A percentile compares a stretch with the other conserved stretches of the same genome.
These are phyloP conservation scores for Lymantria dispar DNA, from an alignment of 2,888 invertebrate genomes.

Conservation along the genomic window DNA sequence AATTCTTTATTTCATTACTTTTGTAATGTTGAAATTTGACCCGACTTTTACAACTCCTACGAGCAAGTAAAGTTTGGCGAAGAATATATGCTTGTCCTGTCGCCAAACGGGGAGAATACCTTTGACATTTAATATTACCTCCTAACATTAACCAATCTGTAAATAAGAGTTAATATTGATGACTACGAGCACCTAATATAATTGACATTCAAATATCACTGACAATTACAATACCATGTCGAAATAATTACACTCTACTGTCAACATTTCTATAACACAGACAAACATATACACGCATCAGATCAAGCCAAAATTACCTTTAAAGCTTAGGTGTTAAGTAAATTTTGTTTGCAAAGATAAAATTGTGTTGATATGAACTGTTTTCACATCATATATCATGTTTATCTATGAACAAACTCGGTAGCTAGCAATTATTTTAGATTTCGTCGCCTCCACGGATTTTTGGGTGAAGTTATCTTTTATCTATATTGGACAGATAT, in stretches of 20 bases:
- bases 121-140: too few relatives aligned
- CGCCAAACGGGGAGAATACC: too few relatives aligned
- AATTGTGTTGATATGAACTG: conserved; percentile 26
- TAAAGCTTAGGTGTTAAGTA: not conserved
- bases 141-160: too few relatives aligned
- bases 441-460: conserved; percentile 45
- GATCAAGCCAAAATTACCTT: not conserved
- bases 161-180: conserved; percentile 25
- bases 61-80: too few relatives aligned
- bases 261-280: conserved; percentile 40
- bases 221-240: conserved; percentile 46
- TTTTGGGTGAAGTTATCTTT: conserved; percentile 36
- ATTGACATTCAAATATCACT: conserved; percentile 40
- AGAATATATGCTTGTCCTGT: too few relatives aligned
- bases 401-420: conserved; percentile 49
- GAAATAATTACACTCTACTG: conserved; percentile 46
- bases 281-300: conserved; percentile 7
- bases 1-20: too few relatives aligned
- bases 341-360: conserved; percentile 10
- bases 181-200: conserved; percentile 28
- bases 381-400: conserved; percentile 53
- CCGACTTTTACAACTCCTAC: too few relatives aligned
- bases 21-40: too few relatives aligned
- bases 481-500: conserved; percentile 11
- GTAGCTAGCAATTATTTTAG: conserved; percentile 58